Percentiles rank a stretch among this genome's conserved stretches.
phyloP scores from a whole-genome alignment of 1,140 invertebrate genomes.

The Nebria ingens region DNA sequence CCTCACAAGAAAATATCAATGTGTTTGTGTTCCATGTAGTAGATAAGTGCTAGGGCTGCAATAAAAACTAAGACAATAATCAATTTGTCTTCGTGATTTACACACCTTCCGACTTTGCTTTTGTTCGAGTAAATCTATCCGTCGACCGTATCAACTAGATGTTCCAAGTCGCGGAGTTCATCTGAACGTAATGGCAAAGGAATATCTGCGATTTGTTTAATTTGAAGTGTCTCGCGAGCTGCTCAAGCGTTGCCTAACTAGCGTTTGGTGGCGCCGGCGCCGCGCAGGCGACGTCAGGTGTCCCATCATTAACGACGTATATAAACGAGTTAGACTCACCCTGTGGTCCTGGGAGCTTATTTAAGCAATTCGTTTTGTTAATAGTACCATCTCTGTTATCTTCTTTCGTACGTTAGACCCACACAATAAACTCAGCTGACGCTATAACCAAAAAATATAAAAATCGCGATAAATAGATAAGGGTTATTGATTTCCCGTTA shows the following conservation, averaged over 20 bases:
- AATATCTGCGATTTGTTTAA: neutral
- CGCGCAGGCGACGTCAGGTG: neutral
- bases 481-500: no score
- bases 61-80: no score
- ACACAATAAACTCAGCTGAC: no score
- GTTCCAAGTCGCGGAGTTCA: neutral
- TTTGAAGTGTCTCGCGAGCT: conserved; percentile 1
- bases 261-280: neutral
- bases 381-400: no score
- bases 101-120: neutral
- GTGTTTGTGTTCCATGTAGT: no score
- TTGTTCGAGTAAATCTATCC: neutral
- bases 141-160: neutral
- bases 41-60: no score
- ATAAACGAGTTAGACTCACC: neutral
- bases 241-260: neutral
- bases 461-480: no score
- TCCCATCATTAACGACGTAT: neutral
- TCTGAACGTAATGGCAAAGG: neutral
- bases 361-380: neutral
- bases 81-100: neutral
- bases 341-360: neutral
- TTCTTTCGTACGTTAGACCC: no score
- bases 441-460: no score
- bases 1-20: no score